These are phyloP conservation scores for Goniozus legneri DNA, from an alignment of 1,140 invertebrate genomes.

Conservation along the genomic window DNA sequence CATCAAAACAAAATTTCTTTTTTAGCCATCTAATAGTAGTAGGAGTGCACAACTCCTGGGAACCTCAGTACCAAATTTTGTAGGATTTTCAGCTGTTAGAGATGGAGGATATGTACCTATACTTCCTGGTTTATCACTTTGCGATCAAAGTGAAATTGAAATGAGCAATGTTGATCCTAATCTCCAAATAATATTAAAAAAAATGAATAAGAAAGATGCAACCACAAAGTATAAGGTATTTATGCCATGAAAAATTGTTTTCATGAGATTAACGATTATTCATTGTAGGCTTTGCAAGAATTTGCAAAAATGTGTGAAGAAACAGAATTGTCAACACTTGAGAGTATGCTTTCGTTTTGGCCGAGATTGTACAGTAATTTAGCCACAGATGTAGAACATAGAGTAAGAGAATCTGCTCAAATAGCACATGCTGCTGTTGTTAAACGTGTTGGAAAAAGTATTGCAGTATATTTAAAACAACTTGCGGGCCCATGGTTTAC, in stretches of 20 bases:
- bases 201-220: conserved; percentile 81
- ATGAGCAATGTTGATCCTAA: conserved; percentile 58
- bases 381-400: conserved; percentile 71
- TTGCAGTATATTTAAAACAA: conserved; percentile 75
- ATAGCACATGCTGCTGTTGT: conserved; percentile 67
- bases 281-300: conserved; percentile 72
- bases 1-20: conserved; percentile 30
- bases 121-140: conserved; percentile 55
- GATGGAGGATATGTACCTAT: conserved; percentile 62
- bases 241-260: conserved; percentile 4
- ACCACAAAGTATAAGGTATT: conserved; percentile 79
- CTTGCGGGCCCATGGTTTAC: conserved; percentile 74
- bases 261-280: conserved; percentile 4
- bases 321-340: conserved; percentile 60
- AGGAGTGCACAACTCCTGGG: conserved; percentile 73
- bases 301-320: conserved; percentile 66
- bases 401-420: conserved; percentile 74
- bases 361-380: conserved; percentile 71
- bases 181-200: conserved; percentile 67
- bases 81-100: conserved; percentile 64
- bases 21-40: conserved; percentile 77
- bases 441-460: conserved; percentile 62
- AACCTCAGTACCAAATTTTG: conserved; percentile 59
- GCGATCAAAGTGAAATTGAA: conserved; percentile 56
- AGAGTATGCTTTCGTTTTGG: conserved; percentile 73